Evolutionary conservation across 2,888 invertebrate species (phyloP).

Genomic region (Odontothrips loti): DNA sequence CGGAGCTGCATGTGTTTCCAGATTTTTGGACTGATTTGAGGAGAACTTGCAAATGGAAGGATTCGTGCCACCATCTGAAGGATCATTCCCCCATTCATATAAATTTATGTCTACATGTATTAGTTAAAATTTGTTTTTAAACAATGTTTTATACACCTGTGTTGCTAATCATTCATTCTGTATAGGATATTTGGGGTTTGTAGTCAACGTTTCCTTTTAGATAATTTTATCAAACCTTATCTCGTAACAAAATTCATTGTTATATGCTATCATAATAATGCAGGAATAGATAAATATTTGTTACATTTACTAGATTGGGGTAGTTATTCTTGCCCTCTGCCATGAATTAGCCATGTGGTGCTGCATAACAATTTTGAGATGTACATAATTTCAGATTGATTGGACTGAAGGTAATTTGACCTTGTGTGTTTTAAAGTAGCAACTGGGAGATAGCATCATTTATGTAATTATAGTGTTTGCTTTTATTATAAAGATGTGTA

Average conservation of each 20-base stretch:
- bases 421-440: conserved; percentile 10
- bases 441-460: conserved; percentile 24
- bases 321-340: background rate
- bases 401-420: conserved; percentile 2
- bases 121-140: background rate
- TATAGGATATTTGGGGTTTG: background rate
- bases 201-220: background rate
- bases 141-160: background rate
- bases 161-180: background rate
- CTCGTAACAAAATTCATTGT: background rate
- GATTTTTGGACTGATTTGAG: conserved; percentile 17
- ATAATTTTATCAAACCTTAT: background rate
- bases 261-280: background rate
- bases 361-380: background rate
- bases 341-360: background rate
- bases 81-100: background rate
- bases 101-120: background rate
- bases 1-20: background rate
- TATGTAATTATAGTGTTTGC: conserved; percentile 8
- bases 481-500: conserved; percentile 12
- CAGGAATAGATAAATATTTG: background rate
- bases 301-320: background rate
- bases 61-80: conserved; percentile 18
- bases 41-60: background rate
- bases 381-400: background rate